phyloP scores from a whole-genome alignment of 2,113 vertebrate genomes.

The Rhinolophus sinicus region DNA sequence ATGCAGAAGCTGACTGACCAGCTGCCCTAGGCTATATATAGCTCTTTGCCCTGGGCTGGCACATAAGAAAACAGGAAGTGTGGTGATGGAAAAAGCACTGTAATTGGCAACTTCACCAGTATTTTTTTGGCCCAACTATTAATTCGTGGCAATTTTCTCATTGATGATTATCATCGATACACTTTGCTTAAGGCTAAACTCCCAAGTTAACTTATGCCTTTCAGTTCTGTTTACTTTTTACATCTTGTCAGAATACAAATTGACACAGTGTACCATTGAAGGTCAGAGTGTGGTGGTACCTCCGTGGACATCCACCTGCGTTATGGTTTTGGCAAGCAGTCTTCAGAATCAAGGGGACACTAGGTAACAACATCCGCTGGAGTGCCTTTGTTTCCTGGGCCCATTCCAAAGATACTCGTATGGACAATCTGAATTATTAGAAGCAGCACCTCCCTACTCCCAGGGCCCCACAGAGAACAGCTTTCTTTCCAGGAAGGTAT shows the following conservation, averaged over 20 bases:
- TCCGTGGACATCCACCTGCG: neutral
- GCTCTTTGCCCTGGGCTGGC: neutral
- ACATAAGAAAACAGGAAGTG: neutral
- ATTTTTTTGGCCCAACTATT: neutral
- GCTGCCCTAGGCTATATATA: no score
- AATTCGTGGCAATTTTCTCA: neutral
- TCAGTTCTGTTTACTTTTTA: neutral
- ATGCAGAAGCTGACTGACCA: neutral
- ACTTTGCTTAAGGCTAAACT: neutral
- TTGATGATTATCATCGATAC: neutral
- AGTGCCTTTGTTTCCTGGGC: neutral
- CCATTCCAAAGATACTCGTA: neutral
- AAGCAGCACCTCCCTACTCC: neutral
- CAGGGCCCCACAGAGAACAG: neutral
- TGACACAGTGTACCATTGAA: rapidly evolving
- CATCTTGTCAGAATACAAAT: neutral
- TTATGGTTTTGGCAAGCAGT: neutral
- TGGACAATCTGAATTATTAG: neutral
- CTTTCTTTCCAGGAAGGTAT: neutral
- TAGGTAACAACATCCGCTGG: rapidly evolving
- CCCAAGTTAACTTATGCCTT: neutral
- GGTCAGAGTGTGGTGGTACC: neutral
- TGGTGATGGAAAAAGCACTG: neutral
- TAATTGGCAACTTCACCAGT: neutral
- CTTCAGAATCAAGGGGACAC: neutral